These are phyloP conservation scores for Drepana arcuata DNA, from an alignment of 1,140 invertebrate genomes.

Conservation along the genomic window DNA sequence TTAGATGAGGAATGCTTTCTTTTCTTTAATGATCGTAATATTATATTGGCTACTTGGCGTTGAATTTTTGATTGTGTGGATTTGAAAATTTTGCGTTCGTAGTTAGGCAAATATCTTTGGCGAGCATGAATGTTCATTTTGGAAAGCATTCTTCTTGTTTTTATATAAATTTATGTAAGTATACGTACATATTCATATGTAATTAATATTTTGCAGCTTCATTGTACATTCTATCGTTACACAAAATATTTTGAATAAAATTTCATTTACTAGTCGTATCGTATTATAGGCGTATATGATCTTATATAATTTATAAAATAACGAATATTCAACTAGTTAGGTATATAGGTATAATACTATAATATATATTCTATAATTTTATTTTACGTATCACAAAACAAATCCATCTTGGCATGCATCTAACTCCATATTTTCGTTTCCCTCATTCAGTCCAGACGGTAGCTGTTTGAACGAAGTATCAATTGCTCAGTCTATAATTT, in stretches of 20 bases:
- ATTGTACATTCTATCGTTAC: conserved; percentile 10
- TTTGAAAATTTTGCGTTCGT: too few species aligned
- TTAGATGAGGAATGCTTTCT: conserved; percentile 65
- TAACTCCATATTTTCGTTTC: conserved; percentile 40
- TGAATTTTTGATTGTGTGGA: conserved; percentile 1
- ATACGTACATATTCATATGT: too few species aligned
- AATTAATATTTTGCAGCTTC: conserved; percentile 11
- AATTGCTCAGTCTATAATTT: conserved; percentile 69
- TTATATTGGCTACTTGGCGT: conserved; percentile 19
- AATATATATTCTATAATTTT: too few species aligned
- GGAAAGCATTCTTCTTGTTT: conserved; percentile 63
- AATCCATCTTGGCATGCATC: conserved; percentile 22
- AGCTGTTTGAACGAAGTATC: conserved; percentile 68
- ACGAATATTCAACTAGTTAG: too few species aligned
- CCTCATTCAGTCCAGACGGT: conserved; percentile 58
- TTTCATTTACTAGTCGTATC: too few species aligned
- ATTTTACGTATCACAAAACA: neutral
- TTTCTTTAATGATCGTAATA: conserved; percentile 28
- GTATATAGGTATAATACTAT: too few species aligned
- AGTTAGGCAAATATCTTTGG: too few species aligned
- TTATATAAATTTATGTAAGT: conserved; percentile 22
- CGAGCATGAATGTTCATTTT: conserved; percentile 32
- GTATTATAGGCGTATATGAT: too few species aligned
- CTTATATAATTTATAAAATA: too few species aligned
- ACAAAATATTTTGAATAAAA: too few species aligned